Evolutionary conservation across 2,888 invertebrate species (phyloP), one percentile per base, ranked within the genome.

Genomic region (Rhyacophila evoluta): DNA sequence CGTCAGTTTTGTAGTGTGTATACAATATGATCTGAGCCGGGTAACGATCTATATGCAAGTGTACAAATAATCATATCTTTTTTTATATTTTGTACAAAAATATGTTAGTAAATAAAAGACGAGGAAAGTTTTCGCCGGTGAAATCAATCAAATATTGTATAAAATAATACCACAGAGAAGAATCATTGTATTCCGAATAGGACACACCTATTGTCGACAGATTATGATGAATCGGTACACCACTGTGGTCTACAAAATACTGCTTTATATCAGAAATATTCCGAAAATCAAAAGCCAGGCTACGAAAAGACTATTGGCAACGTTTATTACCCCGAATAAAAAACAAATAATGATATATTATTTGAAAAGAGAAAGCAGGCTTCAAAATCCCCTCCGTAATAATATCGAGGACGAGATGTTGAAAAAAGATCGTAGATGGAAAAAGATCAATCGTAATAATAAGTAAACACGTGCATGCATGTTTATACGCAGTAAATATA

Each of bases 391-490:
- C 55, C 55, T 33, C 29, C 29, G 29, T 6, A 33, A 19, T 25
- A 10, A 55, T 15, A 55, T 55, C 10, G 55, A 19, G 15, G 25
- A 55, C 15, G 55, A 55, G 55, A 33, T 25, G 12, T 19, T 19
- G 19, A 19, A 19, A 19, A 19, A 25, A 19, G 55, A 25, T 2
- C 55, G 55, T 10, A 25, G 25, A 55, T 55, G 55, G 55, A 10
- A 19, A 33, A 55, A 55, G 55, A 55, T 55, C 55, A 55, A 55
- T 55, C 55, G 19, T 55, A 55, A 55, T 55, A 55, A n/a, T n/a
- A n/a, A n/a, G n/a, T n/a, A n/a, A n/a, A n/a, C n/a, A n/a, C n/a
- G n/a, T 55, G 55, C 19, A 19, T 41, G 41, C 15, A 55, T 15
- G 19, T 55, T 19, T 15, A 19, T 19, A 25, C 8, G 19, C 12